These are phyloP conservation scores for Xiphorhynchus erythropygius DNA, from an alignment of 2,797 vertebrate genomes.

Conservation along the genomic window DNA sequence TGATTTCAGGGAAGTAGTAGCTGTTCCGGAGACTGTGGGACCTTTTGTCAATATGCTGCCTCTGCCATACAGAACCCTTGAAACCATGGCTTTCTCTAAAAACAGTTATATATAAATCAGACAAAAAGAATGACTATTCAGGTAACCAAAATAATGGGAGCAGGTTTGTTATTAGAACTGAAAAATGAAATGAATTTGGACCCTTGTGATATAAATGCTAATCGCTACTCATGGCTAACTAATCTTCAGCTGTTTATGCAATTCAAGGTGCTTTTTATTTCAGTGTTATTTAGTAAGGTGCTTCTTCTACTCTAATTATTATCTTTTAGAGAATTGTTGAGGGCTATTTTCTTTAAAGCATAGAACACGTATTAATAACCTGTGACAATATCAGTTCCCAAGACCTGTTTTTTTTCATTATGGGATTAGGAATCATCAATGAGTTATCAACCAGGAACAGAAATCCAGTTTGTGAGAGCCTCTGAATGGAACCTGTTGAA, in stretches of 20 bases:
- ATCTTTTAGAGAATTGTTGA: neutral
- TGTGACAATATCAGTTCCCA: neutral
- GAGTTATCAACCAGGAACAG: neutral
- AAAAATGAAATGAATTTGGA: neutral
- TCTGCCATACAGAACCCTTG: neutral
- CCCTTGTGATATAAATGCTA: neutral
- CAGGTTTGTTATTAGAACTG: neutral
- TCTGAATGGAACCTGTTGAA: neutral
- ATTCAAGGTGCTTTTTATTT: neutral
- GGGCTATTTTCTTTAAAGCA: neutral
- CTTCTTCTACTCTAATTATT: neutral
- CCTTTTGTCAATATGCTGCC: neutral
- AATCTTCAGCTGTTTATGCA: neutral
- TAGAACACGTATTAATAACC: neutral
- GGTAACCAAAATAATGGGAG: neutral
- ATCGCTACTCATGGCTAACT: neutral
- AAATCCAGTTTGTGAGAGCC: neutral
- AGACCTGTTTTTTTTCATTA: neutral
- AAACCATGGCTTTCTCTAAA: neutral
- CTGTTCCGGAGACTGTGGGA: neutral
- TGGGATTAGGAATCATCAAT: neutral
- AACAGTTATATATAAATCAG: neutral
- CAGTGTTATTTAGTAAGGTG: neutral
- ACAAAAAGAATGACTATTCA: neutral
- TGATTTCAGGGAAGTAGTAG: neutral